Evolutionary conservation across 1,140 invertebrate species (phyloP).

Genomic region (Bombus affinis): DNA sequence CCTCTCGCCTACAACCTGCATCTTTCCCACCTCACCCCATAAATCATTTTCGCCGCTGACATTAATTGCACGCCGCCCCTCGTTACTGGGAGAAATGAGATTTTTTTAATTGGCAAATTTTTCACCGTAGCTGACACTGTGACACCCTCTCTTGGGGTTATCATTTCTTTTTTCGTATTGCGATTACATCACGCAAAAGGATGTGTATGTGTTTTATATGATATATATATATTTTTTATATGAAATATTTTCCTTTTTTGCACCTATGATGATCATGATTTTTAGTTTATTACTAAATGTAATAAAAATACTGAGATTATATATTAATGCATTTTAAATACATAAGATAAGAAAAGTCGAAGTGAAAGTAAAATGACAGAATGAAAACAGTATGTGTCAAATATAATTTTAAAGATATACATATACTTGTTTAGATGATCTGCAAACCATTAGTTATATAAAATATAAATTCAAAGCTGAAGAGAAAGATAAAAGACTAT

Average conservation of each 20-base stretch:
- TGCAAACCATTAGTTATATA: not conserved
- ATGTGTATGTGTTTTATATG: not conserved
- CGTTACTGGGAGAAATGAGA: constrained; percentile 77
- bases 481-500: not conserved
- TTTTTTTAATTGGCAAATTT: constrained; percentile 78
- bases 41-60: constrained; percentile 76
- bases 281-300: too few species aligned
- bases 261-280: not conserved
- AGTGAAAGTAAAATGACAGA: not conserved
- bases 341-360: not conserved
- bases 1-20: constrained; percentile 53
- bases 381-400: not conserved
- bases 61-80: constrained; percentile 76
- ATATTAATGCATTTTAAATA: not conserved
- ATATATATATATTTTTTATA: not conserved
- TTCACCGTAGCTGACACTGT: constrained; percentile 72
- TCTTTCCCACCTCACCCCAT: constrained; percentile 64
- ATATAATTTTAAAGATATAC: not conserved
- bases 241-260: not conserved
- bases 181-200: not conserved
- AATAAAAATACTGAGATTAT: not conserved
- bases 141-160: constrained; percentile 40
- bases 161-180: not conserved
- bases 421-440: not conserved
- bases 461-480: not conserved